These are phyloP conservation scores for Palloptera scutellata DNA, from an alignment of 2,888 invertebrate species.

Conservation along the genomic window DNA sequence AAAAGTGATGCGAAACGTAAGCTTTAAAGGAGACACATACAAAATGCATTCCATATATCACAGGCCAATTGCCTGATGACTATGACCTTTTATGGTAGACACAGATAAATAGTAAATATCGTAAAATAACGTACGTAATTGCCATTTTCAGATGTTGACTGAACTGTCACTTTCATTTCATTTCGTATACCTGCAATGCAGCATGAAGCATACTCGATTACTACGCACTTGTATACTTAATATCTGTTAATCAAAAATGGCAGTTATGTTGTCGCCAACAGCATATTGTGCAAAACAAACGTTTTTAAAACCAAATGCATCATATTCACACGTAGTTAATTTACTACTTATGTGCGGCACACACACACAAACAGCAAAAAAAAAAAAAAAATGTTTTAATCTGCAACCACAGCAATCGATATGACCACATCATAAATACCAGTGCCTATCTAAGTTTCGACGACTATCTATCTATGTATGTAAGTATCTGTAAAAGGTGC, in stretches of 20 bases:
- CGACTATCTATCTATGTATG: too few relatives aligned
- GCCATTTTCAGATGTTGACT: too few relatives aligned
- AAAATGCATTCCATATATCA: neutral
- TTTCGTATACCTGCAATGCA: too few relatives aligned
- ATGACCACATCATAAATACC: neutral
- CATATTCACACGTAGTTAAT: neutral
- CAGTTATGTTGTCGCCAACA: neutral
- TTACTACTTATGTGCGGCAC: neutral
- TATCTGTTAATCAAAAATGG: too few relatives aligned
- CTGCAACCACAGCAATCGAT: neutral
- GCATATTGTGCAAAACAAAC: neutral
- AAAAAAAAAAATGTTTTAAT: neutral
- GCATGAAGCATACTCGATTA: too few relatives aligned
- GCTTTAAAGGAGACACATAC: neutral
- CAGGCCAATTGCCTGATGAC: too few relatives aligned
- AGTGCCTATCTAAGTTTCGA: too few relatives aligned
- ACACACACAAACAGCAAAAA: neutral
- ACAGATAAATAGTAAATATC: too few relatives aligned
- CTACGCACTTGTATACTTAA: too few relatives aligned
- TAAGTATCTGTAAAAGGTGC: conserved; percentile 2
- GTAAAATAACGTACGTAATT: too few relatives aligned
- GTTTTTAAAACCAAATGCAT: neutral
- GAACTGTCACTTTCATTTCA: too few relatives aligned
- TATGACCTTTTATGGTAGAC: too few relatives aligned
- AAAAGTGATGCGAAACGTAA: neutral